A percentile compares a stretch with the other conserved stretches of the same genome.
Conservation (phyloP, 2,113 vertebrate genomes). For the Ciconia stormi region DNA sequence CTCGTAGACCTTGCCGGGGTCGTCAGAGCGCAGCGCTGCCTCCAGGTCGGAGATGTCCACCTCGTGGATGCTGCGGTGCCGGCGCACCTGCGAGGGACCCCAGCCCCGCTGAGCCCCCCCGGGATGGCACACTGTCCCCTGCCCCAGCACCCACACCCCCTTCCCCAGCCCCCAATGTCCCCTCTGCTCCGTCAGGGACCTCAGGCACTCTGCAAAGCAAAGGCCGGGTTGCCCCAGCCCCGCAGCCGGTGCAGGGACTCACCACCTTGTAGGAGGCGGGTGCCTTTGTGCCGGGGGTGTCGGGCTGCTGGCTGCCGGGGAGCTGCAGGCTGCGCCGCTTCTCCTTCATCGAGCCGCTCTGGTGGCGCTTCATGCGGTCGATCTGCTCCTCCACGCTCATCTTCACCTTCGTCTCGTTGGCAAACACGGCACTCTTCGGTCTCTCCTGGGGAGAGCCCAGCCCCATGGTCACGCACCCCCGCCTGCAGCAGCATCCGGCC, state of each 20-base stretch:
- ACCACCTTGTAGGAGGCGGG: slow-evolving; percentile 88
- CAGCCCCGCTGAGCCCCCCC: neutral
- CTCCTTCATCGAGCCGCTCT: slow-evolving; percentile 89
- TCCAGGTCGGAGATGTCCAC: slow-evolving; percentile 95
- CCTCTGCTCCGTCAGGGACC: neutral
- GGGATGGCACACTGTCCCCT: rapidly evolving
- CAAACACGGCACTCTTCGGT: slow-evolving; percentile 88
- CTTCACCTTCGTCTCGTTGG: slow-evolving; percentile 86
- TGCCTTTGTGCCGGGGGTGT: slow-evolving; percentile 41
- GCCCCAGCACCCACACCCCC: neutral
- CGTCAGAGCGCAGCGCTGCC: slow-evolving; percentile 81
- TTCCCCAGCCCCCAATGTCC: neutral
- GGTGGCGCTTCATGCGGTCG: slow-evolving; percentile 89
- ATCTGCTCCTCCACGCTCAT: slow-evolving; percentile 96
- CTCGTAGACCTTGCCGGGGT: slow-evolving; percentile 79
- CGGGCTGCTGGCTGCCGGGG: slow-evolving; percentile 75
- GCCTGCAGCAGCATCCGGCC: neutral
- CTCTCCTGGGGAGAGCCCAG: slow-evolving; percentile 78
- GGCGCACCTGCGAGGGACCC: slow-evolving; percentile 77
- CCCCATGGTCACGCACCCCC: rapidly evolving
- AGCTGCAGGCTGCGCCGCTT: slow-evolving; percentile 92
- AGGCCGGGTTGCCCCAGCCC: no score
- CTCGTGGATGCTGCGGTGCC: slow-evolving; percentile 91
- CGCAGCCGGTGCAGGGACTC: neutral
- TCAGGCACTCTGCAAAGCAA: neutral